Evolutionary conservation across 2,888 invertebrate species (phyloP).

Genomic region (Zygothrica quintamaculata): DNA sequence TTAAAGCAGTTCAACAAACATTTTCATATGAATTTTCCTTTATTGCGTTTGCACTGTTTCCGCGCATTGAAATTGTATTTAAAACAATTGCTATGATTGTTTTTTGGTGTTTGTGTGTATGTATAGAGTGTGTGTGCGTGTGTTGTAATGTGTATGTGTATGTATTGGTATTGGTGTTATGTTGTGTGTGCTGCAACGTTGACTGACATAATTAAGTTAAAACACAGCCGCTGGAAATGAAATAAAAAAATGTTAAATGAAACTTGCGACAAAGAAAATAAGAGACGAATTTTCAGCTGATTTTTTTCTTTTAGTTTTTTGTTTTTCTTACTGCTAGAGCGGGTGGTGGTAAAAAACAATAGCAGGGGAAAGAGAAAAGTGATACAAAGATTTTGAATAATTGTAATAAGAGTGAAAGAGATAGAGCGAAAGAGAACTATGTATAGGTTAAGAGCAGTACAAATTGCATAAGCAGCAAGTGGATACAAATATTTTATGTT

Average conservation of each 20-base stretch:
- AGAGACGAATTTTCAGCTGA: slow-evolving; percentile 41
- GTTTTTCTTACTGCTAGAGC: no score
- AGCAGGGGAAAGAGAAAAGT: neutral
- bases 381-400: neutral
- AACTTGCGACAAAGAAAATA: slow-evolving; percentile 55
- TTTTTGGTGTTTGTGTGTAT: slow-evolving; percentile 8
- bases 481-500: neutral
- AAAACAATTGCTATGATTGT: slow-evolving; percentile 40
- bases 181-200: slow-evolving; percentile 35
- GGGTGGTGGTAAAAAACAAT: no score
- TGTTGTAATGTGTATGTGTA: slow-evolving; percentile 13
- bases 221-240: slow-evolving; percentile 40
- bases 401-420: neutral
- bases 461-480: slow-evolving; percentile 42
- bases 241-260: slow-evolving; percentile 58
- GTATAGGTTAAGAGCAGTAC: neutral
- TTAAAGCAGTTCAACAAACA: neutral
- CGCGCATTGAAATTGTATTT: slow-evolving; percentile 33
- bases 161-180: no score
- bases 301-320: slow-evolving; percentile 1
- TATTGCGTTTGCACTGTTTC: slow-evolving; percentile 31
- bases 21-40: neutral
- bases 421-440: neutral
- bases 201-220: slow-evolving; percentile 68
- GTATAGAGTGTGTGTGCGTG: slow-evolving; percentile 11